Evolutionary conservation across 2,888 invertebrate genomes (phyloP), one percentile per base, ranked within the genome.

Genomic region (Mesorhabditis spiculigera): DNA sequence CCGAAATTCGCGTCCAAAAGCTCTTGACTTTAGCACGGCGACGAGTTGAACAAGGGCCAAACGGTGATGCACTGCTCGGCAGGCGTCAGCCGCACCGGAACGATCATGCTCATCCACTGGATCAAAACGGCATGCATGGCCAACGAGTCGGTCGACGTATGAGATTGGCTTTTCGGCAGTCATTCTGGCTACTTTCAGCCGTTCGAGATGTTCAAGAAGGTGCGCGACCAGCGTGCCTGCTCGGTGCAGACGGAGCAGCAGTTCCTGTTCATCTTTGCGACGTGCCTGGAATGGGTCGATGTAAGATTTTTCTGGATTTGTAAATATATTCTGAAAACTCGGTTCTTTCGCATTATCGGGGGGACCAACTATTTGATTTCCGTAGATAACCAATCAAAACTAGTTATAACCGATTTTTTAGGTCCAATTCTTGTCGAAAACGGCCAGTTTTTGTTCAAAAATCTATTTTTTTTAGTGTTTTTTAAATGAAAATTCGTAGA

Each of bases 161-260:
- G 28, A n/a, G n/a, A 41, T 65, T 41, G 41, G 43, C 28, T 43
- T 63, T 16, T 63, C 63, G 44, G 8, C n/a, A n/a, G n/a, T n/a
- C n/a, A n/a, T n/a, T n/a, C n/a, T n/a, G n/a, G n/a, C n/a, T n/a
- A 4, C 43, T 66, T 50, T n/a, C 58, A 69, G 63, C 43, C 69
- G 63, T 10, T 43, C 16, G 66, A 68, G 5, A 58, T 45, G n/a
- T 61, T 72, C 44, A 10, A 4, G 4, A 45, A 62, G 43, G 65
- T 72, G 43, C 67, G 72, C 5, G 28, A 62, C 4, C 72, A 72
- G 66, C 28, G 72, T n/a, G 67, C 72, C 43, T 68, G 62, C 4
- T 64, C 68, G 42, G 58, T 72, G n/a, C 72, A 70, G 62, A 70
- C 45, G 43, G 70, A 70, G 41, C 68, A 61, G 16, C 72, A 72